These are phyloP conservation scores for Phalloptychus januarius DNA, from an alignment of 2,797 vertebrate genomes.

Conservation along the genomic window DNA sequence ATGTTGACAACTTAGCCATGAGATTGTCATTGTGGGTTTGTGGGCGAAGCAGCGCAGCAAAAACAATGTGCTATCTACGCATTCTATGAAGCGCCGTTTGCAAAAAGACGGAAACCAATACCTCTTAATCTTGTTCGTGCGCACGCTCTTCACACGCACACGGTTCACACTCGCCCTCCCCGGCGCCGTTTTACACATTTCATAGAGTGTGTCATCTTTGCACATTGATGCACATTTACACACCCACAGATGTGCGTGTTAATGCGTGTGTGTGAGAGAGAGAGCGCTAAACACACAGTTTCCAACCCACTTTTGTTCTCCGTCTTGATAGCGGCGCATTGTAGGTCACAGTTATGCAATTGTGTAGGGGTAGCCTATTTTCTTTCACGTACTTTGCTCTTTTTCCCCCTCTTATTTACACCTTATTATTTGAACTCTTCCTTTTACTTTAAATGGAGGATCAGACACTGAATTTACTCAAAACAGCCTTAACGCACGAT, in stretches of 20 bases:
- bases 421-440: slow-evolving; percentile 3
- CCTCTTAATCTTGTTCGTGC: slow-evolving; percentile 68
- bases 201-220: slow-evolving; percentile 57
- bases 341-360: slow-evolving; percentile 75
- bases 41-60: slow-evolving; percentile 57
- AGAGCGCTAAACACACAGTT: slow-evolving; percentile 43
- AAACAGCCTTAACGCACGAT: background rate
- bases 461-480: background rate
- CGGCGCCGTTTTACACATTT: slow-evolving; percentile 62
- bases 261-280: background rate
- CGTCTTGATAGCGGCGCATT: slow-evolving; percentile 60
- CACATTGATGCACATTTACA: slow-evolving; percentile 55
- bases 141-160: slow-evolving; percentile 22
- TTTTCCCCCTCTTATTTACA: slow-evolving; percentile 8
- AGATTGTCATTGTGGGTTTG: slow-evolving; percentile 63
- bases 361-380: slow-evolving; percentile 76
- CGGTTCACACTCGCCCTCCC: slow-evolving; percentile 45
- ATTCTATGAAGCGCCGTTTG: slow-evolving; percentile 50
- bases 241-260: slow-evolving; percentile 55
- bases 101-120: slow-evolving; percentile 64
- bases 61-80: slow-evolving; percentile 60
- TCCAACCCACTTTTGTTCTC: slow-evolving; percentile 74
- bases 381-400: slow-evolving; percentile 39
- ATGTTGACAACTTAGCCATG: slow-evolving; percentile 71
- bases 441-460: background rate